phyloP scores from a whole-genome alignment of 2,888 invertebrate genomes.

The Hirtodrosophila confusa region DNA sequence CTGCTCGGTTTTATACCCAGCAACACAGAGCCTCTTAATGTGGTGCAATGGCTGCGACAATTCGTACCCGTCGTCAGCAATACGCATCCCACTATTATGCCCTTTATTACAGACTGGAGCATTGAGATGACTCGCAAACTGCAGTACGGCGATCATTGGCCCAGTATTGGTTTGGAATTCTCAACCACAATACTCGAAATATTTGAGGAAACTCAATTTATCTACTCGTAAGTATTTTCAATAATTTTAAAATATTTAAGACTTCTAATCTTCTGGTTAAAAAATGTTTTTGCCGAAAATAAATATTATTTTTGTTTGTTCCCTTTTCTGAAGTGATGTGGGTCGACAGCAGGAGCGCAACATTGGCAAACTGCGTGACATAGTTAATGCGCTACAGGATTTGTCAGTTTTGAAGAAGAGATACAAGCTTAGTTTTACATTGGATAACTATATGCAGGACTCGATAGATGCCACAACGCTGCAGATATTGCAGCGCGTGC shows the following conservation, averaged over 20 bases:
- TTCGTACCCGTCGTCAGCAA: slow-evolving; percentile 82
- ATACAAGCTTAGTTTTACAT: slow-evolving; percentile 82
- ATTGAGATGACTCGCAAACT: slow-evolving; percentile 81
- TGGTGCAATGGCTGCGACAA: slow-evolving; percentile 83
- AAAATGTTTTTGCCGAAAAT: background rate
- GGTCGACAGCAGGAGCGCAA: slow-evolving; percentile 82
- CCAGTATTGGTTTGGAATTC: slow-evolving; percentile 84
- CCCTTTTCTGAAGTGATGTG: slow-evolving; percentile 74
- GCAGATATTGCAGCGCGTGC: slow-evolving; percentile 82
- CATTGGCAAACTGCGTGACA: slow-evolving; percentile 75
- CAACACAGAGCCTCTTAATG: slow-evolving; percentile 79
- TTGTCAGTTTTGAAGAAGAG: slow-evolving; percentile 81
- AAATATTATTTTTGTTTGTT: background rate
- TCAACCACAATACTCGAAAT: slow-evolving; percentile 81
- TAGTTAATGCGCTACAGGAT: slow-evolving; percentile 81
- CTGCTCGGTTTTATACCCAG: slow-evolving; percentile 80
- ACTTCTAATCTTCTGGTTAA: no score
- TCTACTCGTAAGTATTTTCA: slow-evolving; percentile 76
- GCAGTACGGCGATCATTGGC: slow-evolving; percentile 83
- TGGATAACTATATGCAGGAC: slow-evolving; percentile 83
- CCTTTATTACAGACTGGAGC: slow-evolving; percentile 82
- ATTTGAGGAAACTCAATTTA: slow-evolving; percentile 81
- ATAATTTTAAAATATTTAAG: no score
- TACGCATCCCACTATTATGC: slow-evolving; percentile 82
- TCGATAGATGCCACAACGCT: slow-evolving; percentile 82